A percentile compares a stretch with the other conserved stretches of the same genome.
Conservation (phyloP, 1,140 invertebrate species). For the Rhynchophorus ferrugineus region DNA sequence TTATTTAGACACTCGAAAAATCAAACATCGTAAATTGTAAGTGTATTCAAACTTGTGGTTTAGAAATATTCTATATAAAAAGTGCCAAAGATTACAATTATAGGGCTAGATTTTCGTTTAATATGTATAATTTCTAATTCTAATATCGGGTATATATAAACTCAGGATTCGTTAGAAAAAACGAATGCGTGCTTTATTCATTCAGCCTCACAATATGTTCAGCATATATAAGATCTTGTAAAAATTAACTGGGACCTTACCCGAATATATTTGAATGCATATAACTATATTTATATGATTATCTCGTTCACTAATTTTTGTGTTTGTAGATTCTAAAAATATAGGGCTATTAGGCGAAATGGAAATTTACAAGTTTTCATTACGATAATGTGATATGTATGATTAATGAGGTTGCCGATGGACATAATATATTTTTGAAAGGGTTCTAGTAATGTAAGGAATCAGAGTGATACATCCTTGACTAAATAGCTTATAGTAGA, state of each 20-base stretch:
- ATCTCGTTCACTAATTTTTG: neutral
- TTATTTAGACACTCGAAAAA: too few relatives aligned
- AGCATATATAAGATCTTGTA: neutral
- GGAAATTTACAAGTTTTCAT: too few relatives aligned
- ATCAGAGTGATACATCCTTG: too few relatives aligned
- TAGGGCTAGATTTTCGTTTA: conserved; percentile 9
- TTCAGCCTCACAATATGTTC: neutral
- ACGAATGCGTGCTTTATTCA: neutral
- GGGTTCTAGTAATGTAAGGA: too few relatives aligned
- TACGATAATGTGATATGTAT: too few relatives aligned
- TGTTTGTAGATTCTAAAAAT: neutral
- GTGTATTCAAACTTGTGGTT: too few relatives aligned
- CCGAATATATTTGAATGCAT: neutral
- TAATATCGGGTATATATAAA: neutral
- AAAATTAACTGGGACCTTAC: neutral
- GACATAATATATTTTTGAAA: too few relatives aligned
- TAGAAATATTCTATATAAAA: conserved; percentile 5
- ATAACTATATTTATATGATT: neutral
- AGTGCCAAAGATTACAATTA: conserved; percentile 9
- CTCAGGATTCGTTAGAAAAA: conserved; percentile 5
- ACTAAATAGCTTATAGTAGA: too few relatives aligned
- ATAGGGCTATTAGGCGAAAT: neutral
- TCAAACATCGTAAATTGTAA: too few relatives aligned
- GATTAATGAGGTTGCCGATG: too few relatives aligned
- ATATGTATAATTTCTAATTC: conserved; percentile 1